Conservation (phyloP, 2,113 vertebrate species). For the pig (Sus scrofa) region DNA sequence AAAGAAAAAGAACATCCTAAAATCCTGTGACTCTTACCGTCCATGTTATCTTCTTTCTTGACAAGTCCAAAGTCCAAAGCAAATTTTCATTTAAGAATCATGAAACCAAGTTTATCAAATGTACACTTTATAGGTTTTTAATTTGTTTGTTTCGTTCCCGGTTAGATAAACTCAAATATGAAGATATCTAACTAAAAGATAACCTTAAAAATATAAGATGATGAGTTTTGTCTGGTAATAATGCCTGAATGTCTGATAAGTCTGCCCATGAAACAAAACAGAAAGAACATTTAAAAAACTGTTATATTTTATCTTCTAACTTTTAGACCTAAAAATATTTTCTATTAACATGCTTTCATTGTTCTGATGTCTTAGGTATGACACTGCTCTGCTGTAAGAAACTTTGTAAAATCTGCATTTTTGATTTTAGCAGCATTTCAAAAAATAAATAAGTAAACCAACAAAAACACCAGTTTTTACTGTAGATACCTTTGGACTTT, state of each 20-base stretch:
- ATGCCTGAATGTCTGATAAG: conserved; percentile 40
- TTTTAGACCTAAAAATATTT: conserved; percentile 19
- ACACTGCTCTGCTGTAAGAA: not conserved
- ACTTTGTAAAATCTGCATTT: conserved; percentile 39
- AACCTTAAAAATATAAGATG: conserved; percentile 48
- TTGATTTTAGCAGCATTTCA: conserved; percentile 31
- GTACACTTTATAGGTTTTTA: not conserved
- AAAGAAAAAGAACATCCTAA: not conserved
- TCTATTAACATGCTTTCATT: conserved; percentile 47
- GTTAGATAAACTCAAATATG: conserved; percentile 21
- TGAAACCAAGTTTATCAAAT: conserved; percentile 21
- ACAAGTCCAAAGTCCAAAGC: not conserved
- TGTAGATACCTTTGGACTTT: conserved; percentile 38
- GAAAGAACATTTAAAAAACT: conserved; percentile 50
- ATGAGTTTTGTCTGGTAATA: conserved; percentile 57
- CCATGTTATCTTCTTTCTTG: conserved; percentile 62
- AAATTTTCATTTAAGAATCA: conserved; percentile 40
- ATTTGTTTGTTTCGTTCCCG: conserved; percentile 3
- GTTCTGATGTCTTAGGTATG: conserved; percentile 24
- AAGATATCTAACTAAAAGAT: conserved; percentile 8
- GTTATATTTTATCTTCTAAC: conserved; percentile 64
- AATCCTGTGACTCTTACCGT: not conserved
- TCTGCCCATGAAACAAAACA: conserved; percentile 56
- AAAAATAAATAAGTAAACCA: not conserved
- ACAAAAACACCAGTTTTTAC: not conserved